Evolutionary conservation across 2,113 vertebrate genomes (phyloP), one percentile per base, ranked within the genome.

Genomic region (Gambusia affinis): DNA sequence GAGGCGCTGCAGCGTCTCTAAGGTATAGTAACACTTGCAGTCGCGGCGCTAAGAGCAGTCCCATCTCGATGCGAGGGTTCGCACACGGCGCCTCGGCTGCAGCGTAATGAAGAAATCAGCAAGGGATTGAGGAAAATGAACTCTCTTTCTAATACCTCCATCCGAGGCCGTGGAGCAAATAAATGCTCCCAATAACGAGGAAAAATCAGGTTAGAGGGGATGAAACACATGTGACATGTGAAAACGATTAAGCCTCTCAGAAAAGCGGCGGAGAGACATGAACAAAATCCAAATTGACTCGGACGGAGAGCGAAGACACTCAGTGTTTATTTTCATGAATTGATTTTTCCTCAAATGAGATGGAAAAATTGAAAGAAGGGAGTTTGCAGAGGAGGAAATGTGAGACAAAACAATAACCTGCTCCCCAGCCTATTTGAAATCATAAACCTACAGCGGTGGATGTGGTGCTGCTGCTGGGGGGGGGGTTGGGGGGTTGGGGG

Each of bases 301-400:
- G 67, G 78, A 82, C 70, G 65, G 61, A 22, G 72, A 14, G 70
- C 70, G 75, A 78, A 80, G 79, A 88, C 79, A 64, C 75, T 4
- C 24, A 72, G 87, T 90, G 86, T 91, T 92, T 92, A 86, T 91
- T 88, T 76, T 88, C 81, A 64, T 76, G 86, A 90, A 93, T 91
- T 87, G 85, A 92, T 91, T 91, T 90, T 83, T 75, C 54, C 85
- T 76, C 86, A 94, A 94, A 93, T 92, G 89, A 94, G 89, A 87
- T 90, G 88, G 89, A 84, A 91, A 91, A 91, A 87, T 79, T 81
- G 86, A 83, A 80, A 90, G 83, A 88, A 10, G 51, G 81, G 84
- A 76, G 80, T 88, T 86, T 89, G 81, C 75, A 63, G 29, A 64
- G 81, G 76, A 77, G 87, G 89, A 84, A 88, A 90, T 81, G 85